Conservation (phyloP, 2,888 invertebrate genomes). For the Polietes domitor region DNA sequence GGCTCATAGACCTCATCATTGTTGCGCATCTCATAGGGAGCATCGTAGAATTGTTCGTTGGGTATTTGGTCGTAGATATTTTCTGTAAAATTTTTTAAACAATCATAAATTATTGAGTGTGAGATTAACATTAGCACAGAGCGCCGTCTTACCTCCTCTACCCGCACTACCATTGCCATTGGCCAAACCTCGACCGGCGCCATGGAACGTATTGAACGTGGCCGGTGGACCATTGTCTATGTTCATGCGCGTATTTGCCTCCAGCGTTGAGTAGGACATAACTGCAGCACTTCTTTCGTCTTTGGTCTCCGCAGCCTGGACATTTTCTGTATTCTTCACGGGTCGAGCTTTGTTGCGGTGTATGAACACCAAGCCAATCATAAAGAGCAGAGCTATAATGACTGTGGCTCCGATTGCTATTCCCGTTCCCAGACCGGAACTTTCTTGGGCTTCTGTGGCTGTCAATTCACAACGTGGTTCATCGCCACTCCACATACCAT, state of each 20-base stretch:
- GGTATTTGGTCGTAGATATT: conserved; percentile 85
- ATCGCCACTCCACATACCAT: conserved; percentile 93
- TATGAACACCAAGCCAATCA: conserved; percentile 90
- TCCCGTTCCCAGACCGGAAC: conserved; percentile 88
- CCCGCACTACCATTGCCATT: conserved; percentile 66
- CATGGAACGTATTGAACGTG: conserved; percentile 80
- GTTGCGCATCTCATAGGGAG: conserved; percentile 86
- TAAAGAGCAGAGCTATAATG: conserved; percentile 88
- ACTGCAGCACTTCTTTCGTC: conserved; percentile 93
- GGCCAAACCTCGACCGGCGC: conserved; percentile 64
- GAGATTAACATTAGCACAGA: background rate
- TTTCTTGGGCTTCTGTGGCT: conserved; percentile 87
- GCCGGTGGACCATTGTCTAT: conserved; percentile 78
- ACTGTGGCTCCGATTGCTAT: conserved; percentile 93
- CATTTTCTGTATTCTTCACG: conserved; percentile 93
- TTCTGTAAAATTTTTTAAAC: conserved; percentile 71
- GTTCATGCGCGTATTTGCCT: conserved; percentile 82
- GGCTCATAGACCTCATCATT: conserved; percentile 84
- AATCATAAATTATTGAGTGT: conserved; percentile 21
- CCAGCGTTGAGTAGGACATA: conserved; percentile 93
- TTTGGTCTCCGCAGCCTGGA: conserved; percentile 92
- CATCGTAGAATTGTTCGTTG: conserved; percentile 88
- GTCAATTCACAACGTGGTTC: conserved; percentile 90
- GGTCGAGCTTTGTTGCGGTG: conserved; percentile 92
- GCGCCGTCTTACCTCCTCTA: conserved; percentile 24